Percentiles rank a stretch among this genome's conserved stretches.
Evolutionary conservation across 1,140 invertebrate species (phyloP).

Genomic region (Varroa destructor): DNA sequence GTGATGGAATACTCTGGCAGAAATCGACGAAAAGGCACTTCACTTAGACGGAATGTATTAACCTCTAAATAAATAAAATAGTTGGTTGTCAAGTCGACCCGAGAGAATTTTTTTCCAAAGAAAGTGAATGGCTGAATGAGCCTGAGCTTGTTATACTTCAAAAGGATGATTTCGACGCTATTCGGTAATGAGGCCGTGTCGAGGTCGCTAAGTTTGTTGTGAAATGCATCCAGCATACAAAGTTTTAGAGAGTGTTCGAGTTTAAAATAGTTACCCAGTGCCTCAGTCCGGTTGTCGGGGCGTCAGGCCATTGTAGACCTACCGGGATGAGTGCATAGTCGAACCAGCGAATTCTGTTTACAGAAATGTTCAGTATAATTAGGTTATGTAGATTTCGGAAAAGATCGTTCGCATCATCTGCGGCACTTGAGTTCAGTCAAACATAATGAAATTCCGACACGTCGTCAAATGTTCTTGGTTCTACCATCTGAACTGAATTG

Average conservation of each 20-base stretch:
- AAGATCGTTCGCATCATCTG: conserved; percentile 66
- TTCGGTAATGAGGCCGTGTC: conserved; percentile 58
- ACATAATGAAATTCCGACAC: conserved; percentile 67
- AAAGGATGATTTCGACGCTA: conserved; percentile 59
- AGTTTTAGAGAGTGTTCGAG: conserved; percentile 55
- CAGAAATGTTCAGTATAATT: conserved; percentile 75
- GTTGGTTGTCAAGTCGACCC: conserved; percentile 71
- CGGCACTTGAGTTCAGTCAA: conserved; percentile 64
- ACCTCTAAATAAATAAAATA: conserved; percentile 65
- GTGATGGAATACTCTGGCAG: conserved; percentile 72
- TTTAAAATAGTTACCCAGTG: conserved; percentile 67
- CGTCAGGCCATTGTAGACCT: conserved; percentile 70
- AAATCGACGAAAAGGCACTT: conserved; percentile 47
- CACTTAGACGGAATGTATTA: conserved; percentile 57
- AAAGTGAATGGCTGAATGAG: conserved; percentile 65
- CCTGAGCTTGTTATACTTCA: conserved; percentile 67
- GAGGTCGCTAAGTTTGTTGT: conserved; percentile 61
- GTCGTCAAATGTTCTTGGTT: conserved; percentile 63
- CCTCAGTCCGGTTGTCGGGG: conserved; percentile 69
- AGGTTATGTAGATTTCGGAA: conserved; percentile 67
- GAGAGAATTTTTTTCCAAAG: conserved; percentile 64
- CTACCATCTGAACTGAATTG: conserved; percentile 63
- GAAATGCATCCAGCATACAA: conserved; percentile 64
- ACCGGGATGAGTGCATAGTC: conserved; percentile 70
- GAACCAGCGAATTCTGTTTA: conserved; percentile 75